Conservation (phyloP, 1,140 invertebrate species). For the Battus philenor region DNA sequence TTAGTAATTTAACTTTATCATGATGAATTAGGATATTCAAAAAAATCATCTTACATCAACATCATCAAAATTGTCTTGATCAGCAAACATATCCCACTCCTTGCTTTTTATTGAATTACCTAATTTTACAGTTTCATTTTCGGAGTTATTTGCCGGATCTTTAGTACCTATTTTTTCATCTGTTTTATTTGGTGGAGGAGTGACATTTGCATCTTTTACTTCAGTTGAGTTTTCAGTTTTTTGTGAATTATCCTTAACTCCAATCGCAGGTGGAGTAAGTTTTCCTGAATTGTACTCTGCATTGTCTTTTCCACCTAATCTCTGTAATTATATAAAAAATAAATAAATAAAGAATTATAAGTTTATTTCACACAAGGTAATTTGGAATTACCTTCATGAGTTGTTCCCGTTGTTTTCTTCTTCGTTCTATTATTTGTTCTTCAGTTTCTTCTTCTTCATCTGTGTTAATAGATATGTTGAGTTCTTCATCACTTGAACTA, state of each 20-base stretch:
- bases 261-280: constrained; percentile 10
- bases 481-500: constrained; percentile 78
- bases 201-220: neutral
- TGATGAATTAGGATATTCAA: neutral
- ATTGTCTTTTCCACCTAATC: constrained; percentile 17
- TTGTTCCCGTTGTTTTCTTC: constrained; percentile 92
- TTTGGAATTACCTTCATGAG: constrained; percentile 84
- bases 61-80: constrained; percentile 90
- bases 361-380: neutral
- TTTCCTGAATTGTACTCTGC: neutral
- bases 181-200: neutral
- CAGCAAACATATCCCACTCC: constrained; percentile 92
- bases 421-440: constrained; percentile 93
- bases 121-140: constrained; percentile 22
- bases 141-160: constrained; percentile 1
- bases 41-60: constrained; percentile 84
- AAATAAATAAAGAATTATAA: neutral
- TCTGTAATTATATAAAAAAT: constrained; percentile 13
- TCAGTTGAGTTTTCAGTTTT: constrained; percentile 1
- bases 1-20: neutral
- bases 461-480: constrained; percentile 85
- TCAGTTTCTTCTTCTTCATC: constrained; percentile 96
- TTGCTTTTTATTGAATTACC: constrained; percentile 69
- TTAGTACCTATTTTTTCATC: neutral
- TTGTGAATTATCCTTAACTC: constrained; percentile 14